Evolutionary conservation across 35 echinoderm and acorn worm genomes (phyloP).

Genomic region (Eucidaris tribuloides): DNA sequence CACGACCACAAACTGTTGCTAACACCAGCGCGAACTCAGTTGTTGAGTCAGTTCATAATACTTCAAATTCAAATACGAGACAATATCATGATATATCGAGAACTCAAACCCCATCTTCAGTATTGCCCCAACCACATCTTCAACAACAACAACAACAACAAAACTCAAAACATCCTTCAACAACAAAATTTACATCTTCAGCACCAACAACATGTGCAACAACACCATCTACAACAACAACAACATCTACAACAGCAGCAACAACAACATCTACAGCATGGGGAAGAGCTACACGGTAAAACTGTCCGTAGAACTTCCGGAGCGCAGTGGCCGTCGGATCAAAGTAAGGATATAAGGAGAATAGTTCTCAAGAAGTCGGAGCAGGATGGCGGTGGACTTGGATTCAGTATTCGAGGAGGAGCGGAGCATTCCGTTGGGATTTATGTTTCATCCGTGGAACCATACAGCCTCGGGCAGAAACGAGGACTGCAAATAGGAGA

Average conservation of each 20-base stretch:
- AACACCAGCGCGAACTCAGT: constrained; percentile 20
- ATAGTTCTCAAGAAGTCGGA: constrained; percentile 75
- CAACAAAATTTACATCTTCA: too few species aligned
- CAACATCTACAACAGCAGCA: not conserved
- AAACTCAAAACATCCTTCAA: too few species aligned
- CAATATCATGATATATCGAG: too few species aligned
- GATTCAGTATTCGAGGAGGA: constrained; percentile 88
- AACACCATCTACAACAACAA: not conserved
- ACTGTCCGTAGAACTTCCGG: constrained; percentile 47
- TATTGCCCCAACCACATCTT: too few species aligned
- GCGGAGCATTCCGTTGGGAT: constrained; percentile 93
- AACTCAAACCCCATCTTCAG: too few species aligned
- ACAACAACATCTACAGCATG: constrained; percentile 6
- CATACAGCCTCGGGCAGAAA: constrained; percentile 61
- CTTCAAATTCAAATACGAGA: too few species aligned
- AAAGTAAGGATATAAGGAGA: constrained; percentile 59
- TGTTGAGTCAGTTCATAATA: too few species aligned
- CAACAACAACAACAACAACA: too few species aligned
- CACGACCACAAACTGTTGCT: constrained; percentile 16
- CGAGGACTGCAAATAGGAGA: constrained; percentile 72
- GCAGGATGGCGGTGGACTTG: constrained; percentile 35
- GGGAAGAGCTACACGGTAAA: constrained; percentile 70
- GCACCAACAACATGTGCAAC: too few species aligned
- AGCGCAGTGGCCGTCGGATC: constrained; percentile 23
- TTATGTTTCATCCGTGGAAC: constrained; percentile 90